Base-by-base conservation (phyloP, 2,888 invertebrate species). In the Cyclophora punctaria region DNA sequence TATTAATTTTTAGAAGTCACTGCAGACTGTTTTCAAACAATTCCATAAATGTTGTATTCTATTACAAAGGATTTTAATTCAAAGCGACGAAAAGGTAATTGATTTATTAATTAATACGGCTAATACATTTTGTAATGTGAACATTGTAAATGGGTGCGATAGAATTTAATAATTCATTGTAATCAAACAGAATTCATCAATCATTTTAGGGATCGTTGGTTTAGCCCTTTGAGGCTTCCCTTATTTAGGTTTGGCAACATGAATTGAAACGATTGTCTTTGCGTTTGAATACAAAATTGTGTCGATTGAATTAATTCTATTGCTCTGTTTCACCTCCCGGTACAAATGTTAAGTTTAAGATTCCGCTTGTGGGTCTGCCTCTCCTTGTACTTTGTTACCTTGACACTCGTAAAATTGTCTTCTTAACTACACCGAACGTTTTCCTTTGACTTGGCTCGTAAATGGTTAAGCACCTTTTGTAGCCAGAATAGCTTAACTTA, bases 231-330 rank as follows among this genome's bases (percentile, higher is more conserved):
- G 73, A 70, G 73, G 75, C 64, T 76, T 78, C 75, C 76, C 75
- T 78, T 77, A 75, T 80, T 81, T 76, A 65, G 66, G 64, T 57
- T 76, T 66, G 66, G 64, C 57, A 73, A 73, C 71, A 72, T 70
- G 74, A 79, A 80, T 74, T 66, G 77, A 73, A 78, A 81, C 82
- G 80, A 83, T 80, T 75, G 79, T 75, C 76, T 81, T 80, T 73
- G 72, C 71, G 71, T 73, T 69, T 75, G 78, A 80, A 83, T 80
- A 78, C 75, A 78, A 82, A 83, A 78, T 82, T 79, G 69, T 69
- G 71, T 63, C 81, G 77, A 86, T 86, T 82, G 83, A 85, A 85
- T 87, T 87, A 87, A 85, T 86, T 86, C 79, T 80, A 86, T 83
- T 75, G 81, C 81, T 75, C 69, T 75, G 79, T 83, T 83, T 78